Conservation (phyloP, 2,113 vertebrate genomes). For the Strix uralensis region DNA sequence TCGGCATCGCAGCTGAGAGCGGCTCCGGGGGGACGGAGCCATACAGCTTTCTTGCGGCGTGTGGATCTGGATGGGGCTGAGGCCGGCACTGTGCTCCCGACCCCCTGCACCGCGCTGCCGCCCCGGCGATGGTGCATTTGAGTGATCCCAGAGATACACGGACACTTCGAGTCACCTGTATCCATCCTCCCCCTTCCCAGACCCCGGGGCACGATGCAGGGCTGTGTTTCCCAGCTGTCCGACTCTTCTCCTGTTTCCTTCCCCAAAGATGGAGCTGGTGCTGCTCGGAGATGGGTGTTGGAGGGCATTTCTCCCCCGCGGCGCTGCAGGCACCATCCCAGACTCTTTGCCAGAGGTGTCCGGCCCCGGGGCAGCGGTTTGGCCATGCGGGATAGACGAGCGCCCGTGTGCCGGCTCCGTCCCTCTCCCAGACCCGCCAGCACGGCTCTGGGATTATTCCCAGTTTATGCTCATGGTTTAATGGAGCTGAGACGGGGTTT, state of each 20-base stretch:
- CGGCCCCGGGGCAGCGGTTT: background rate
- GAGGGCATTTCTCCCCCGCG: background rate
- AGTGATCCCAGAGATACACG: rapidly evolving
- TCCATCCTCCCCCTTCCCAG: background rate
- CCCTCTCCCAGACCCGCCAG: background rate
- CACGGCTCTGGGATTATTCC: rapidly evolving
- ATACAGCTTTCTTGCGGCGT: rapidly evolving
- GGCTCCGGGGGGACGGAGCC: background rate
- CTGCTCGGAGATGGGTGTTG: background rate
- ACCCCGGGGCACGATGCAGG: rapidly evolving
- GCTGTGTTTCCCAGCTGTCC: background rate
- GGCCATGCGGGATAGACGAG: rapidly evolving
- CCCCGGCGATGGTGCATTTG: rapidly evolving
- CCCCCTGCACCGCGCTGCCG: rapidly evolving
- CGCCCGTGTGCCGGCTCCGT: rapidly evolving
- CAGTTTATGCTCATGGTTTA: background rate
- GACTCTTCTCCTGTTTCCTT: background rate
- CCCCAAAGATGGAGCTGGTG: background rate
- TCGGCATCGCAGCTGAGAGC: background rate
- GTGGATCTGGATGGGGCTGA: rapidly evolving
- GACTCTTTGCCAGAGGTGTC: background rate
- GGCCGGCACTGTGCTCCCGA: rapidly evolving
- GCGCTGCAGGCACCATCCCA: rapidly evolving
- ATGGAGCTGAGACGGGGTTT: background rate
- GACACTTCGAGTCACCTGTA: background rate